These are phyloP conservation scores for Thysanoteuthis rhombus DNA, from an alignment of 2,888 invertebrate genomes.

Conservation along the genomic window DNA sequence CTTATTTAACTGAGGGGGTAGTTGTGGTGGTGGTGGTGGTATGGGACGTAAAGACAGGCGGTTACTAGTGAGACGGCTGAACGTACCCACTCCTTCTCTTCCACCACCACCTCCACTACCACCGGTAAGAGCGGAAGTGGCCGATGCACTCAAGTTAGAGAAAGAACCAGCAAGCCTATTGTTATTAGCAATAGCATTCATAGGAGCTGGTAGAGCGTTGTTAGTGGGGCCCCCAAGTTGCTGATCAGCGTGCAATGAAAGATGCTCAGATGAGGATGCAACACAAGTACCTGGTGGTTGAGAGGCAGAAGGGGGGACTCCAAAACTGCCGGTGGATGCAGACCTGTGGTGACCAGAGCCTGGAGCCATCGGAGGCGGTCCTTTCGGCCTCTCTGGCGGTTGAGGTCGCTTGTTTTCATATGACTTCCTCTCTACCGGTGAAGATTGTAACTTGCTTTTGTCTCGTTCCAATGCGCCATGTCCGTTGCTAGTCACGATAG, in stretches of 20 bases:
- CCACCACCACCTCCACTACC: neutral
- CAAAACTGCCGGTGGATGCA: conserved; percentile 51
- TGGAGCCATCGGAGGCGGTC: conserved; percentile 49
- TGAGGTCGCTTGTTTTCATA: neutral
- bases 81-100: conserved; percentile 29
- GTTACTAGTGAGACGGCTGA: conserved; percentile 44
- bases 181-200: conserved; percentile 12
- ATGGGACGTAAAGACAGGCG: conserved; percentile 48
- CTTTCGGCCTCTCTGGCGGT: conserved; percentile 51
- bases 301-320: neutral
- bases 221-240: neutral
- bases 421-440: neutral
- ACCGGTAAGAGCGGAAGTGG: neutral
- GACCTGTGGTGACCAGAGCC: conserved; percentile 52
- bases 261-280: neutral
- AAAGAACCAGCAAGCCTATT: conserved; percentile 36
- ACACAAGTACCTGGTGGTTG: neutral
- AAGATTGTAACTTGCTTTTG: neutral
- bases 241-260: neutral
- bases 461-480: neutral
- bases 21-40: conserved; percentile 54
- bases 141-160: conserved; percentile 34
- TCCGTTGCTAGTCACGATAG: neutral
- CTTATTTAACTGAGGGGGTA: conserved; percentile 45
- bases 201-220: conserved; percentile 17